A percentile compares a stretch with the other conserved stretches of the same genome.
These are phyloP conservation scores for Phallusia fumigata DNA, from an alignment of 23 tunicate genomes.

Conservation along the genomic window DNA sequence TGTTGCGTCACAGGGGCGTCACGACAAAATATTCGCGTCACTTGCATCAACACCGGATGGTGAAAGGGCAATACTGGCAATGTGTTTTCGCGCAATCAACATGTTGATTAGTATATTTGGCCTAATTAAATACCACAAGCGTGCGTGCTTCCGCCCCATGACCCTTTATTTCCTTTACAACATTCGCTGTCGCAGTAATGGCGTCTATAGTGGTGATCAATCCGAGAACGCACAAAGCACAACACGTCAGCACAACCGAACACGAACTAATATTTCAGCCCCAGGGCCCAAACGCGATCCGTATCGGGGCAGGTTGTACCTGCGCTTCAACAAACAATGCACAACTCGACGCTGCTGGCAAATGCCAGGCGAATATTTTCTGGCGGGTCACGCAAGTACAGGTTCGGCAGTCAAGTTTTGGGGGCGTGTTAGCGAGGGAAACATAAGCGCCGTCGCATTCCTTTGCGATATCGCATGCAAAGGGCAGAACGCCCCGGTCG, in stretches of 20 bases:
- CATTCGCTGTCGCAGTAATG: no score
- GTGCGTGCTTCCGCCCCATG: neutral
- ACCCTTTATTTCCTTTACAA: no score
- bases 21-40: neutral
- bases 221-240: no score
- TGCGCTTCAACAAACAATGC: no score
- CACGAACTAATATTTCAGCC: constrained; percentile 1
- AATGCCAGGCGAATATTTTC: neutral
- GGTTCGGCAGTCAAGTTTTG: neutral
- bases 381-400: neutral
- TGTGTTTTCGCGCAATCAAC: neutral
- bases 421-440: constrained; percentile 2
- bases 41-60: neutral
- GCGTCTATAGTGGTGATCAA: no score
- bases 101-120: neutral
- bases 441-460: neutral
- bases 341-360: neutral
- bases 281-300: neutral
- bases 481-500: neutral
- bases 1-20: neutral
- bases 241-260: no score
- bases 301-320: neutral
- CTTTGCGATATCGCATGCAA: constrained; percentile 11
- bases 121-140: neutral
- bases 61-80: neutral